Evolutionary conservation across 2,113 vertebrate species (phyloP).

Genomic region (Catharus minimus): DNA sequence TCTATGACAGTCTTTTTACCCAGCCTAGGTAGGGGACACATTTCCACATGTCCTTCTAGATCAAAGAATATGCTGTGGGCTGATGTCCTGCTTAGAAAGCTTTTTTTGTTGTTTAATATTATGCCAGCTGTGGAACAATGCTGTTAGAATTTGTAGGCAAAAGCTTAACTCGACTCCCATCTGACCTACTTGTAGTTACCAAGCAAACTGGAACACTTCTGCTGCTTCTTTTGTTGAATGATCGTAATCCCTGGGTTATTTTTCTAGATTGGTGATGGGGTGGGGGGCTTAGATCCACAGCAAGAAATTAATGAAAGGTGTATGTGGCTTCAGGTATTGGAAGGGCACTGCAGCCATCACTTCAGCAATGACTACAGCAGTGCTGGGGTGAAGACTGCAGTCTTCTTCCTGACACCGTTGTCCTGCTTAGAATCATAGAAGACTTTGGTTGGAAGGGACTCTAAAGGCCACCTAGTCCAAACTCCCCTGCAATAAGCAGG

Average conservation of each 20-base stretch:
- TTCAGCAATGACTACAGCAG: neutral
- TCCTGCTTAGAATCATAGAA: neutral
- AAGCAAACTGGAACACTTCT: neutral
- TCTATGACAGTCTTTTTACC: neutral
- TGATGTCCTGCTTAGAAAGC: neutral
- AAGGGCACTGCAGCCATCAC: neutral
- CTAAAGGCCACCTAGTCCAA: neutral
- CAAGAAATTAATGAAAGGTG: fast-evolving
- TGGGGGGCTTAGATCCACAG: neutral
- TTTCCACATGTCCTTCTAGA: neutral
- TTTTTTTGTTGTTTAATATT: neutral
- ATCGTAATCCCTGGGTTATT: neutral
- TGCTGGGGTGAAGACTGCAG: neutral
- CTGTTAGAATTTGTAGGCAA: neutral
- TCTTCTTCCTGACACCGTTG: neutral
- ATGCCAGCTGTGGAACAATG: neutral
- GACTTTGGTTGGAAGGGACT: neutral
- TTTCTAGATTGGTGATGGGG: neutral
- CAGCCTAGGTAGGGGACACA: neutral
- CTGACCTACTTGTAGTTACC: neutral
- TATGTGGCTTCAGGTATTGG: neutral
- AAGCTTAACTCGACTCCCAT: neutral
- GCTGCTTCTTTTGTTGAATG: neutral
- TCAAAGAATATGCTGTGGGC: neutral
- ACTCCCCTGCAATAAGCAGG: fast-evolving